Percentiles rank a stretch among this genome's conserved stretches.
Conservation (phyloP, 2,797 vertebrate species). For the Hephaestus fuliginosus region DNA sequence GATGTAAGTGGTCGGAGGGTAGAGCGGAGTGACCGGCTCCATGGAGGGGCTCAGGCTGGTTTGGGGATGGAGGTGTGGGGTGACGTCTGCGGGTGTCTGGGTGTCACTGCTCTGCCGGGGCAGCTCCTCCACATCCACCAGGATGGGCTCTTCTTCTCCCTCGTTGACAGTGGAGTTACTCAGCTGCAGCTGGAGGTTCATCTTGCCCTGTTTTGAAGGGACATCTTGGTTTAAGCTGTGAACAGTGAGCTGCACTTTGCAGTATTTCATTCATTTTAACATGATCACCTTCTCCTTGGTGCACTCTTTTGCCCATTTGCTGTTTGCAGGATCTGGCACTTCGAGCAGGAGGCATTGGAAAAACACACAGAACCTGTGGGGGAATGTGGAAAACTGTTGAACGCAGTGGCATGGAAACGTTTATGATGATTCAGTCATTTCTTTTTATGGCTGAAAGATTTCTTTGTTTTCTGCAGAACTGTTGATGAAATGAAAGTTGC, state of each 20-base stretch:
- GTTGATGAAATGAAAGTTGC: too few relatives aligned
- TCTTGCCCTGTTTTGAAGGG: conserved; percentile 79
- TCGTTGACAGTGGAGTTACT: conserved; percentile 53
- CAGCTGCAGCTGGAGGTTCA: conserved; percentile 68
- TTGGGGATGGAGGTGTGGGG: background rate
- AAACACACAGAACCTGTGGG: conserved; percentile 64
- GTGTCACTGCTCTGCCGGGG: background rate
- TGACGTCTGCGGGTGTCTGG: background rate
- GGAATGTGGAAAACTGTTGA: conserved; percentile 14
- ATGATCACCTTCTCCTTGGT: conserved; percentile 82
- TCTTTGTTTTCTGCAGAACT: background rate
- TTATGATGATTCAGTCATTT: background rate
- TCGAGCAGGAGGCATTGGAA: conserved; percentile 75
- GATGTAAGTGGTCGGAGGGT: conserved; percentile 83
- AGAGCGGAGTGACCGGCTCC: conserved; percentile 5
- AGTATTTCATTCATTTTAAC: background rate
- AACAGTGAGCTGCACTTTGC: background rate
- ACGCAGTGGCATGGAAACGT: background rate
- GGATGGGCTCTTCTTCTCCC: conserved; percentile 86
- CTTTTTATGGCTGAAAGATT: background rate
- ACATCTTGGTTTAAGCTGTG: background rate
- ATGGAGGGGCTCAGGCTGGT: background rate
- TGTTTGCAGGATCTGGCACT: conserved; percentile 95
- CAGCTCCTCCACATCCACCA: conserved; percentile 84
- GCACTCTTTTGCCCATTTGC: conserved; percentile 90